These are phyloP conservation scores for Acestrorhynchus altus DNA, from an alignment of 2,797 vertebrate genomes.

Conservation along the genomic window DNA sequence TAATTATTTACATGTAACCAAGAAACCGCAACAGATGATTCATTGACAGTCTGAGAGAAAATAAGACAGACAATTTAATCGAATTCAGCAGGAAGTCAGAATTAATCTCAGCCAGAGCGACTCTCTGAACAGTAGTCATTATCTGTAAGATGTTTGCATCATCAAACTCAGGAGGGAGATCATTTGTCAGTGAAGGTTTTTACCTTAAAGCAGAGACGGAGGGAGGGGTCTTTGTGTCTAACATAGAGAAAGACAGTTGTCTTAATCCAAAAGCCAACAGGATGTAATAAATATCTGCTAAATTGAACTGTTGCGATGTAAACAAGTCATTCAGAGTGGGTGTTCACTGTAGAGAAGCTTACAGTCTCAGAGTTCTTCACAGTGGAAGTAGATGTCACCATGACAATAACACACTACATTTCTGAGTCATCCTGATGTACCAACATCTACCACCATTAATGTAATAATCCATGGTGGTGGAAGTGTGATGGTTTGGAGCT, in stretches of 20 bases:
- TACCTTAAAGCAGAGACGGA: not conserved
- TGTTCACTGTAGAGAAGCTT: too few species aligned
- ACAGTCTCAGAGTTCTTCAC: too few species aligned
- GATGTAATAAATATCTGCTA: too few species aligned
- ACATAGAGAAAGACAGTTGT: not conserved
- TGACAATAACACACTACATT: too few species aligned
- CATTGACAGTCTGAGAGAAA: not conserved
- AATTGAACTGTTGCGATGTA: not conserved
- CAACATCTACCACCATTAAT: too few species aligned
- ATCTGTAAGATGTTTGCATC: not conserved
- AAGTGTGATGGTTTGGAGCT: too few species aligned
- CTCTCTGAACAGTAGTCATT: slow-evolving; percentile 19
- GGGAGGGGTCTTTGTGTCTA: not conserved
- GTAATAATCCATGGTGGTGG: too few species aligned
- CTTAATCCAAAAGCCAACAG: not conserved
- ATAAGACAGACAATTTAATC: slow-evolving; percentile 32
- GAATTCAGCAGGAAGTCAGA: slow-evolving; percentile 38
- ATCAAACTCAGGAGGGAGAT: not conserved
- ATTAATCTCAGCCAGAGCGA: not conserved
- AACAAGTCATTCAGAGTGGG: not conserved
- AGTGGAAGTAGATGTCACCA: too few species aligned
- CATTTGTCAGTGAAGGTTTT: not conserved
- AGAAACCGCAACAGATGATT: too few species aligned
- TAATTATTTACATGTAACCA: slow-evolving; percentile 24
- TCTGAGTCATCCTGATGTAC: too few species aligned